Evolutionary conservation across 2,888 invertebrate species (phyloP).

Genomic region (Amiota mariae): DNA sequence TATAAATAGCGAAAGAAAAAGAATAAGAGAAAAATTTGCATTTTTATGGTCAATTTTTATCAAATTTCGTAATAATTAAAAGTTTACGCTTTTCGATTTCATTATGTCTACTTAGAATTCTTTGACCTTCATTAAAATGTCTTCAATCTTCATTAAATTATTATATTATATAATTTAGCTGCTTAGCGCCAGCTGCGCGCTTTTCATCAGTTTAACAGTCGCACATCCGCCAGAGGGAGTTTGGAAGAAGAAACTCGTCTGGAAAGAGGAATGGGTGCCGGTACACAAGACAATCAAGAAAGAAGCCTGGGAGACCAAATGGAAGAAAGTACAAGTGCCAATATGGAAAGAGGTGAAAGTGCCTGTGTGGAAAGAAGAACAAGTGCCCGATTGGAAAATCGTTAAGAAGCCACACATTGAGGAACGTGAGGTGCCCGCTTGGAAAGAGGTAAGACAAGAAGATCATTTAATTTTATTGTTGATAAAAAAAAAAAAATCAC

Average conservation of each 20-base stretch:
- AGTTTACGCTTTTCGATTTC: background rate
- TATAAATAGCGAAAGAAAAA: no score
- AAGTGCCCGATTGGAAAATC: constrained; percentile 85
- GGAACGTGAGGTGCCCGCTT: constrained; percentile 83
- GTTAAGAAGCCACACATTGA: constrained; percentile 75
- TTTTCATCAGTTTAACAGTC: constrained; percentile 65
- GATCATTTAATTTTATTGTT: background rate
- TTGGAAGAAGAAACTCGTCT: constrained; percentile 87
- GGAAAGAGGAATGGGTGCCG: constrained; percentile 85
- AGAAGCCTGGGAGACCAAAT: constrained; percentile 82
- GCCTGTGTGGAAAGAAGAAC: constrained; percentile 83
- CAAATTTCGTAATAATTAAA: no score
- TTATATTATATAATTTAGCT: constrained; percentile 56
- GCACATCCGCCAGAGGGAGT: constrained; percentile 78
- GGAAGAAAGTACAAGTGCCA: constrained; percentile 84
- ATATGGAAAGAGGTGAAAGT: constrained; percentile 83
- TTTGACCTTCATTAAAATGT: background rate
- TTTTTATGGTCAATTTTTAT: no score
- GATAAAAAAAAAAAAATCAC: no score
- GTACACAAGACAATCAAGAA: constrained; percentile 85
- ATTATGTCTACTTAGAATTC: background rate
- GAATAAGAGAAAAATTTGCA: no score
- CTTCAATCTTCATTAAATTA: constrained; percentile 2
- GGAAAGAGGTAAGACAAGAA: constrained; percentile 76
- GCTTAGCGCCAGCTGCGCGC: constrained; percentile 70